Percentiles rank a stretch among this genome's conserved stretches.
These are phyloP conservation scores for Macropus fuliginosus DNA, from an alignment of 2,797 vertebrate genomes.

Conservation along the genomic window DNA sequence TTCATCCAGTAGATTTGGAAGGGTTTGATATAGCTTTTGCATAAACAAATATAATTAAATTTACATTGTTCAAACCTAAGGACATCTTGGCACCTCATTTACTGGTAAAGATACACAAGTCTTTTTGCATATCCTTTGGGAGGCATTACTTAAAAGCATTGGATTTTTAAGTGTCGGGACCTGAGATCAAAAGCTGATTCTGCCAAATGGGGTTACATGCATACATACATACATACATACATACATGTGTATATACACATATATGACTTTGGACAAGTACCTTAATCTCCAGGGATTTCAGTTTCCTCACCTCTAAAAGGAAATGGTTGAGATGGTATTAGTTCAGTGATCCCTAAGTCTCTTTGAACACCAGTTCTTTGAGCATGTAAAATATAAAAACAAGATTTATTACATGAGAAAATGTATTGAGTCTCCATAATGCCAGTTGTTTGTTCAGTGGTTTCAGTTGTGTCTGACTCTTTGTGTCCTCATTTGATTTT, in stretches of 20 bases:
- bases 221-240: background rate
- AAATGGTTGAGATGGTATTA: background rate
- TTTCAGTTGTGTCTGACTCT: background rate
- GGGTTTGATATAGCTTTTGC: background rate
- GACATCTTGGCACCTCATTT: background rate
- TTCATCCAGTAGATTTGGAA: background rate
- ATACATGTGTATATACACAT: background rate
- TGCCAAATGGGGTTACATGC: background rate
- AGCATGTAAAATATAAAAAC: background rate
- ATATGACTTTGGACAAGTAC: background rate
- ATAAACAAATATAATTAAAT: background rate
- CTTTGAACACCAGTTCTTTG: background rate
- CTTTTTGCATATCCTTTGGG: background rate
- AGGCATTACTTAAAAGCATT: background rate
- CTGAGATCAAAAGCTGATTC: background rate
- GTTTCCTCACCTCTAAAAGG: background rate
- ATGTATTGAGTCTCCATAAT: background rate
- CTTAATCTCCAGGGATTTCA: background rate
- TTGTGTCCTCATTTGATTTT: no score
- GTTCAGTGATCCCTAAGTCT: background rate
- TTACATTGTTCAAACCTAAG: background rate
- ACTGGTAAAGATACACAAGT: background rate
- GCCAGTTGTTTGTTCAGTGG: background rate
- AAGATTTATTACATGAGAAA: background rate
- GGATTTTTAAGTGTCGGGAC: background rate